Conservation (phyloP, 1,140 invertebrate genomes). For the Macrobrachium rosenbergii region DNA sequence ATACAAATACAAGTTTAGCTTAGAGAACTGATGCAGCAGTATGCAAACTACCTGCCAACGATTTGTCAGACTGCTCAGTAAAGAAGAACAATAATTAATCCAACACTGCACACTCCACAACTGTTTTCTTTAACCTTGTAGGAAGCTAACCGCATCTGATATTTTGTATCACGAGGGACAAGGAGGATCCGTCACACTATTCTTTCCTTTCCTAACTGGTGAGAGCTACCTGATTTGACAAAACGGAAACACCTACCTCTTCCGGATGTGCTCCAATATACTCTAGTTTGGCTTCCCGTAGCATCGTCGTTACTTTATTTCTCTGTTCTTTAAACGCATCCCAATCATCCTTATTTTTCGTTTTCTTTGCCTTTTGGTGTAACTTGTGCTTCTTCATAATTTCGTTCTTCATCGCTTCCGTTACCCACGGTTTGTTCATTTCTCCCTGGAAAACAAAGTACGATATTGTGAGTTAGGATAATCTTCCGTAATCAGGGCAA, state of each 20-base stretch:
- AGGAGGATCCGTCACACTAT: too few relatives aligned
- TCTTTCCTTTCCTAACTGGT: neutral
- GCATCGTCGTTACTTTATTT: conserved; percentile 74
- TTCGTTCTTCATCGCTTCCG: conserved; percentile 74
- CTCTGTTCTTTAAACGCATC: conserved; percentile 74
- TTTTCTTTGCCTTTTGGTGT: conserved; percentile 73
- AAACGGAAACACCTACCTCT: conserved; percentile 70
- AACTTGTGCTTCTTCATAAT: conserved; percentile 74
- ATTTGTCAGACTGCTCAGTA: neutral
- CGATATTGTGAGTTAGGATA: neutral
- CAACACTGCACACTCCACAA: neutral
- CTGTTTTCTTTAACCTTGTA: too few relatives aligned
- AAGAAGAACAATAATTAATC: neutral
- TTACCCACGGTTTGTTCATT: conserved; percentile 73
- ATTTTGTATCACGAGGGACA: too few relatives aligned
- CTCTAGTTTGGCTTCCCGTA: conserved; percentile 73
- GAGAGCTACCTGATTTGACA: conserved; percentile 3
- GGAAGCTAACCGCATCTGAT: too few relatives aligned
- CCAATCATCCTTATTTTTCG: conserved; percentile 73
- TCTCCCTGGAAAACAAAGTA: conserved; percentile 34
- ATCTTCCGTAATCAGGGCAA: neutral
- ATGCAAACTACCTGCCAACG: neutral
- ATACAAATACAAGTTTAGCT: too few relatives aligned
- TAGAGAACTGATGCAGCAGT: too few relatives aligned
- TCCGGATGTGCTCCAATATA: conserved; percentile 73